These are phyloP conservation scores for Holothuria scabra DNA, from an alignment of 53 echinoderm and acorn worm species.

Conservation along the genomic window DNA sequence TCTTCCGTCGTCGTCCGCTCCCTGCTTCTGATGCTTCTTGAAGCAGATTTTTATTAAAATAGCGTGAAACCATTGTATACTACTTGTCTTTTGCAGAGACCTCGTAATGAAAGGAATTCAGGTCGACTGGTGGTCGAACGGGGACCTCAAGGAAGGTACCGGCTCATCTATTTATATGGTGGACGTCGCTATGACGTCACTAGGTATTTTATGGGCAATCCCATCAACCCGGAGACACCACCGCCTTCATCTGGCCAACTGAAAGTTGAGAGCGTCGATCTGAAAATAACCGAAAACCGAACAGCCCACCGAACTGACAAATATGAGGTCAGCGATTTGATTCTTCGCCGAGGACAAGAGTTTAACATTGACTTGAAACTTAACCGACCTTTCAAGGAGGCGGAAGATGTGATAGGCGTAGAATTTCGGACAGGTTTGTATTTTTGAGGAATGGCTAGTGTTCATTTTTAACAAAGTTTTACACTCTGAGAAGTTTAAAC, in stretches of 20 bases:
- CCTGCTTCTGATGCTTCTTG: too few relatives aligned
- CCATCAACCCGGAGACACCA: conserved; percentile 18
- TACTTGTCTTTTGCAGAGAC: too few relatives aligned
- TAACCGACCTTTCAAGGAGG: conserved; percentile 46
- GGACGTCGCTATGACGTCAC: conserved; percentile 37
- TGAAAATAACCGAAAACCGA: conserved; percentile 26
- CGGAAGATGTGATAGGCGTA: conserved; percentile 43
- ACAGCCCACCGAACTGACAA: conserved; percentile 53
- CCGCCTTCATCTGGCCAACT: conserved; percentile 1
- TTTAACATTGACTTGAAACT: conserved; percentile 67
- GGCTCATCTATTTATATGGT: conserved; percentile 3
- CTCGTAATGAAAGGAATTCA: too few relatives aligned
- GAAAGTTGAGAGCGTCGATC: conserved; percentile 39
- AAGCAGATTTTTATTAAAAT: too few relatives aligned
- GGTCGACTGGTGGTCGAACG: conserved; percentile 7
- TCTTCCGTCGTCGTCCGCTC: too few relatives aligned
- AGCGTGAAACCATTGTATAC: too few relatives aligned
- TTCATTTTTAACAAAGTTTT: too few relatives aligned
- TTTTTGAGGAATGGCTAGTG: not conserved
- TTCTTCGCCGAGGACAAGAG: conserved; percentile 76
- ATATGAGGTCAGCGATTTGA: conserved; percentile 61
- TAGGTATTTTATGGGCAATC: not conserved
- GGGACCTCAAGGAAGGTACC: not conserved
- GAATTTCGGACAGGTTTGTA: conserved; percentile 64
- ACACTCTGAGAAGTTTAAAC: too few relatives aligned